Base-by-base conservation (phyloP, 37 sponge, comb jelly and placozoan species). In the Crambe crambe region DNA sequence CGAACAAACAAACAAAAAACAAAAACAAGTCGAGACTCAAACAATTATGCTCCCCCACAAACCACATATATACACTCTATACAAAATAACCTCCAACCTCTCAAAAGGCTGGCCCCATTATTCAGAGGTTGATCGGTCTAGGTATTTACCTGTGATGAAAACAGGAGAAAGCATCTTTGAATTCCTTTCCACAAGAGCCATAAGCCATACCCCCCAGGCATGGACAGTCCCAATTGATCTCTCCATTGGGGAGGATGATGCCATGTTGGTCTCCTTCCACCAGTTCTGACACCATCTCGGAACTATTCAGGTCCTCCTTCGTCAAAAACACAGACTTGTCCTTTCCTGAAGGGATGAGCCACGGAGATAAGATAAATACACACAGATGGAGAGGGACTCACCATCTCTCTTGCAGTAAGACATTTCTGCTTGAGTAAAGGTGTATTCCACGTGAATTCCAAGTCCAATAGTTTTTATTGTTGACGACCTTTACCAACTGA, bases 141-240 rank as follows among this genome's bases (percentile, higher is more conserved):
- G 51, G 12, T 47, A 41, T 75, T 26, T 60, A 89, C 66, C 80
- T 90, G 65, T 87, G 82, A 76, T 88, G 89, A 70, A 96, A 96
- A 51, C 97, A 96, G 5, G 83, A 79, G 72, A 96, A 96, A 27
- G 97, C 91, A 8, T 65, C 73, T 69, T 78, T 87, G 77, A 96
- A 96, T 58, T 90, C 91, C 41, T 84, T 75, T 58, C 90, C 97
- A 80, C 97, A 96, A 5, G 97, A 86, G 1, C 91, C 91, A 18
- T 78, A 56, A 8, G 91, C 68, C 89, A 96, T 89, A 30, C 89
- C 97, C 17, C 91, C 94, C 40, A 96, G 83, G 78, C 97, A 96
- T 26, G 94, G 97, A 39, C 97, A 96, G 61, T 96, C 94, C 97
- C 97, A 96, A 85, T 96, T 96, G 56, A 96, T 87, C 42, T 93